These are phyloP conservation scores for Ceratina australensis DNA, from an alignment of 1,140 invertebrate species.

Conservation along the genomic window DNA sequence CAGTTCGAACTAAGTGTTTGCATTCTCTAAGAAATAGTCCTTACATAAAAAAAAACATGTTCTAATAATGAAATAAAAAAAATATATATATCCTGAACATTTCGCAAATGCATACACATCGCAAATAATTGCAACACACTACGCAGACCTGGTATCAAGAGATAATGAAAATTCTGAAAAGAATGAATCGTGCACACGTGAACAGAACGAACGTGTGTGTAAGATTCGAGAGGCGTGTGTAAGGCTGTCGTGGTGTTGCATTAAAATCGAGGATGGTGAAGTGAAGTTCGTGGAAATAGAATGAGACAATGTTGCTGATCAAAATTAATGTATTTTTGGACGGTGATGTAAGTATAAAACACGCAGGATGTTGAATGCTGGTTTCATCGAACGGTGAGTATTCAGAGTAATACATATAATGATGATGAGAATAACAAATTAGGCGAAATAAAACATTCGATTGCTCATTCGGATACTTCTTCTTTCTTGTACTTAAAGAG, in stretches of 20 bases:
- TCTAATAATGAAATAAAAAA: background rate
- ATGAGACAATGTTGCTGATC: background rate
- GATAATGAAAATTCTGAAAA: constrained; percentile 18
- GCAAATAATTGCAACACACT: background rate
- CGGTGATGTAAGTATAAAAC: constrained; percentile 49
- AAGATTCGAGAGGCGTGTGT: constrained; percentile 27
- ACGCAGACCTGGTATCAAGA: constrained; percentile 11
- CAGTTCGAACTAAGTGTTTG: too few relatives aligned
- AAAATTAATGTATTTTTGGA: constrained; percentile 36
- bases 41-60: too few relatives aligned
- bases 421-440: too few relatives aligned
- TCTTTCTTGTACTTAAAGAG: background rate
- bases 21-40: too few relatives aligned
- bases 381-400: constrained; percentile 29
- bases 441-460: background rate
- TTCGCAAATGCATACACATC: background rate
- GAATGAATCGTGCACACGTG: constrained; percentile 48
- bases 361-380: constrained; percentile 35
- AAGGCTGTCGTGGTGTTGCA: constrained; percentile 18
- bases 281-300: constrained; percentile 1
- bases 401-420: constrained; percentile 18
- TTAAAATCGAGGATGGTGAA: constrained; percentile 10
- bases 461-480: too few relatives aligned
- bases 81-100: constrained; percentile 16
- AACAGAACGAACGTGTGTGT: constrained; percentile 44